Base-by-base conservation (phyloP, 2,888 invertebrate species). In the Trachelus stipa region DNA sequence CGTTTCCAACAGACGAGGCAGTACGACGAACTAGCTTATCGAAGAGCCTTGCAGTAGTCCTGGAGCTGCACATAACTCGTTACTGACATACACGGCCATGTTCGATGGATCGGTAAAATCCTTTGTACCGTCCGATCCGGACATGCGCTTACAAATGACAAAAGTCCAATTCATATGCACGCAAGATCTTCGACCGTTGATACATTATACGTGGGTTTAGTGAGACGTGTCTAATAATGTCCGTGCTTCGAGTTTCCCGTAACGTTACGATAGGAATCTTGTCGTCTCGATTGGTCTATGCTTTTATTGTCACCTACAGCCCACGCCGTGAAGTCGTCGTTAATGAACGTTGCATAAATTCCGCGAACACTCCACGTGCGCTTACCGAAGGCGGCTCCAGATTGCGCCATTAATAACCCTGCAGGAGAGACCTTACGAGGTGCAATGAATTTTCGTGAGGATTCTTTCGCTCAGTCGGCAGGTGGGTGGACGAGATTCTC, bases 281-380 rank as follows among this genome's bases (percentile, higher is more conserved):
- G 56, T 56, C 56, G 23, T 56, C 74, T 34, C 74, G 40, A 74
- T 35, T 71, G 75, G 69, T 40, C 77, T 75, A 75, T 73, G 75
- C 74, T 71, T 75, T 77, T 77, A 77, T 77, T 69, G 77, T 75
- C 74, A 74, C 74, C 75, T 23, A 9, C 23, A 56, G 56, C 56
- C 56, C 56, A 56, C 56, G 56, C 31, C 34, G 37, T 69, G 73
- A 31, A 35, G 68, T 68, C 69, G 68, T 74, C 77, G 35, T 74
- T 77, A 79, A 79, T 73, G 79, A 83, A 83, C 79, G 77, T 79
- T 79, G 77, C 81, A 82, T 83, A 83, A 82, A 83, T 83, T 82
- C 79, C 79, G 75, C 74, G 69, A 77, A 80, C 80, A 80, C 82
- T 83, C 77, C 56, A 56, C 56, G 56, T 56, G 80, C 75, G 77